Base-by-base conservation (phyloP, 2,888 invertebrate species). In the Glaucopsyche alexis region DNA sequence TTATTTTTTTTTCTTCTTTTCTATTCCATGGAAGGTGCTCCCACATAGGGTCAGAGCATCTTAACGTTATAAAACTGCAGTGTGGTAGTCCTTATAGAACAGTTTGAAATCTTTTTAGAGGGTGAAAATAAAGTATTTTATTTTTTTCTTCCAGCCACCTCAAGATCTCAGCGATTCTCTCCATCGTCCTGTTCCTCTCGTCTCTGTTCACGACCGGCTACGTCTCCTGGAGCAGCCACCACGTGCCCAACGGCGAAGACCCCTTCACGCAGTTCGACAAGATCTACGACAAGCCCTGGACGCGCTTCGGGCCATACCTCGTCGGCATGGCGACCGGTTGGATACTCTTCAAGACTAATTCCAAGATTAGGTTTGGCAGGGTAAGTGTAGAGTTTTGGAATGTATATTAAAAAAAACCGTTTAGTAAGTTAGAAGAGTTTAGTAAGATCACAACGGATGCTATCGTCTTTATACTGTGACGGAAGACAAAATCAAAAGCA, bases 211-310 rank as follows among this genome's bases (percentile, higher is more conserved):
- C 96, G 0, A 97, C 97, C 0, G 97, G 95, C 47, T 95, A 96
- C 83, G 95, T 97, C 60, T 96, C 97, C 0, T 95, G 95, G 85
- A 94, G 94, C 79, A 96, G 96, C 84, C 95, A 96, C 79, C 97
- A 97, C 86, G 94, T 96, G 83, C 97, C 97, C 8, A 94, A 94
- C 86, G 94, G 95, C 16, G 96, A 97, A 80, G 97, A 97, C 84
- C 97, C 97, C 0, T 91, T 97, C 83, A 96, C 96, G 0, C 93
- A 97, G 71, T 97, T 97, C 85, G 97, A 97, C 87, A 96, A 97
- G 90, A 96, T 97, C 79, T 97, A 97, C 85, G 97, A 97, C 88
- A 97, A 97, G 86, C 97, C 97, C 1, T 97, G 97, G 97, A 97
- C 97, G 0, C 88, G 97, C 74, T 88, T 97, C 14, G 97, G 97